These are phyloP conservation scores for Glandiceps talaboti DNA, from an alignment of 53 echinoderm and acorn worm genomes.

Conservation along the genomic window DNA sequence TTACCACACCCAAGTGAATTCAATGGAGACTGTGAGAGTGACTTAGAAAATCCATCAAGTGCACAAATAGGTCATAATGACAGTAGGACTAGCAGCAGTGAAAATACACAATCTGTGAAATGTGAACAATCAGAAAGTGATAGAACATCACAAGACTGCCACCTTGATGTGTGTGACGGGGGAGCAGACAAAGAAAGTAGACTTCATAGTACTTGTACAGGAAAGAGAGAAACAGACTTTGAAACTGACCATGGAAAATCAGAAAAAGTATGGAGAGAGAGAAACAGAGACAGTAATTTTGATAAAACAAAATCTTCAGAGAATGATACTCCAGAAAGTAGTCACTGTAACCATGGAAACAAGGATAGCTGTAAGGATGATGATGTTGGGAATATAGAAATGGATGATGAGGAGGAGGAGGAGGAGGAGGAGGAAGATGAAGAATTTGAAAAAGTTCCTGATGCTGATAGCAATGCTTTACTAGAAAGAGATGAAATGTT, in stretches of 20 bases:
- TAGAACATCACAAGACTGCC: slow-evolving; percentile 3
- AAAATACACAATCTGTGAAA: too few species aligned
- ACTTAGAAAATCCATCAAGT: background rate
- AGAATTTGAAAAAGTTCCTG: background rate
- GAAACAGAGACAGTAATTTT: background rate
- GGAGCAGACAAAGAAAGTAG: background rate
- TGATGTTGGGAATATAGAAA: slow-evolving; percentile 6
- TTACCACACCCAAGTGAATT: slow-evolving; percentile 32
- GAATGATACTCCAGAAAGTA: too few species aligned
- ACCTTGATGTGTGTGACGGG: too few species aligned
- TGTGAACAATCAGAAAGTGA: background rate
- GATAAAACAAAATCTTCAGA: background rate
- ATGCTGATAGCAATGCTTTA: background rate
- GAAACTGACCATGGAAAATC: background rate
- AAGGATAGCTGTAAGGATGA: background rate
- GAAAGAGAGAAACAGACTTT: background rate
- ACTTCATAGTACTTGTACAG: background rate
- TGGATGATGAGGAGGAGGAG: slow-evolving; percentile 9
- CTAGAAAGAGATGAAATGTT: slow-evolving; percentile 5
- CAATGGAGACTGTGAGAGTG: too few species aligned
- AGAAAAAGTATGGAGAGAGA: background rate
- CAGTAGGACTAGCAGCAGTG: background rate
- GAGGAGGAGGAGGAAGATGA: slow-evolving; percentile 15
- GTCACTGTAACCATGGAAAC: too few species aligned
- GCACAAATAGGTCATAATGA: background rate